Evolutionary conservation across 2,888 invertebrate species (phyloP).

Genomic region (Hylaea fasciaria): DNA sequence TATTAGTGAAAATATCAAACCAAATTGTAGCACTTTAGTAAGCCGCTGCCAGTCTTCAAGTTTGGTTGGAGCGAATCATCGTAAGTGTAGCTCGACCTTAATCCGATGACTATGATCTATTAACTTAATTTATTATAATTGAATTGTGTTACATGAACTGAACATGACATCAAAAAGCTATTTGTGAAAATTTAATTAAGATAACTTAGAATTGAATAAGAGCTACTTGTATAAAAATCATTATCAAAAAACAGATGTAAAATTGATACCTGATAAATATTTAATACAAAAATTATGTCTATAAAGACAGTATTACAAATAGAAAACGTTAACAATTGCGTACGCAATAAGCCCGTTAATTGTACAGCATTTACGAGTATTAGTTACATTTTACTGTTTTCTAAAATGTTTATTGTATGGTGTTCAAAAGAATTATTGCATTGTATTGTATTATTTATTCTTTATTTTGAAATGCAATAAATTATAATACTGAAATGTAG

Average conservation of each 20-base stretch:
- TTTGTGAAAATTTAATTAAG: constrained; percentile 7
- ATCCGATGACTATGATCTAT: constrained; percentile 60
- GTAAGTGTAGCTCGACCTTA: constrained; percentile 34
- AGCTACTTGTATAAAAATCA: too few species aligned
- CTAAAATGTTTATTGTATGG: too few species aligned
- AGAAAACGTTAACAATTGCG: not conserved
- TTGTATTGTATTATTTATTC: too few species aligned
- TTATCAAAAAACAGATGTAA: too few species aligned
- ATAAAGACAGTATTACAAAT: not conserved
- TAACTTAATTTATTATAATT: constrained; percentile 61
- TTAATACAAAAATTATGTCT: not conserved
- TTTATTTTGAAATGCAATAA: too few species aligned
- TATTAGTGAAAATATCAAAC: constrained; percentile 13
- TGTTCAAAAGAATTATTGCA: too few species aligned
- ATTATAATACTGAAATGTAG: too few species aligned
- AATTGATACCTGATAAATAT: too few species aligned
- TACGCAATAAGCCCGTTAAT: too few species aligned
- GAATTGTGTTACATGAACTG: constrained; percentile 45
- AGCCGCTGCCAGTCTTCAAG: not conserved
- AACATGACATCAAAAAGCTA: constrained; percentile 44
- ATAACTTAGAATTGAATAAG: constrained; percentile 5
- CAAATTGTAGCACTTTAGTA: constrained; percentile 42
- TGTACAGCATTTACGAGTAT: too few species aligned
- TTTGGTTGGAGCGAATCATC: constrained; percentile 35
- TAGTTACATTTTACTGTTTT: too few species aligned